Conservation (phyloP, 2,888 invertebrate species). For the Dione vanillae region DNA sequence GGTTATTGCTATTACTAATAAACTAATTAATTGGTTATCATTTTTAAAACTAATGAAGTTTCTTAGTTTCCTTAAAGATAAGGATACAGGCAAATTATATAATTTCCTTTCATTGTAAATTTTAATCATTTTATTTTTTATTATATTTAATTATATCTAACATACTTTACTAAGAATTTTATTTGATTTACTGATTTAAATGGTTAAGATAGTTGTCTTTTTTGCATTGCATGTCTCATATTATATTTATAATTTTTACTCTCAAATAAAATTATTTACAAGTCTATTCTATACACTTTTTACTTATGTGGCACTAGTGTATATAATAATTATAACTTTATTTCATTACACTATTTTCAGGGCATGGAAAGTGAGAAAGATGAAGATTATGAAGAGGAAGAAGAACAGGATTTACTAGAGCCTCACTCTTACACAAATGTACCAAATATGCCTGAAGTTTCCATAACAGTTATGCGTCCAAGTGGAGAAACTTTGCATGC, state of each 20-base stretch:
- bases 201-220: too few relatives aligned
- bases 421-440: slow-evolving; percentile 58
- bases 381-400: slow-evolving; percentile 64
- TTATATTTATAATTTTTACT: too few relatives aligned
- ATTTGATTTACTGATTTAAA: neutral
- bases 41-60: slow-evolving; percentile 3
- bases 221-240: too few relatives aligned
- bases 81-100: neutral
- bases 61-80: slow-evolving; percentile 6
- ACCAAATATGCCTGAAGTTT: slow-evolving; percentile 76
- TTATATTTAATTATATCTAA: neutral
- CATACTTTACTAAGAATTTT: too few relatives aligned
- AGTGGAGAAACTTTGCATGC: slow-evolving; percentile 75
- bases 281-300: too few relatives aligned
- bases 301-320: neutral
- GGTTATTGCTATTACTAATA: neutral
- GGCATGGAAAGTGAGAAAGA: slow-evolving; percentile 77
- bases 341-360: slow-evolving; percentile 56
- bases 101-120: neutral
- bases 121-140: neutral
- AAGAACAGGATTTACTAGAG: slow-evolving; percentile 61
- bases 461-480: slow-evolving; percentile 78
- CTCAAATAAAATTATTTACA: too few relatives aligned
- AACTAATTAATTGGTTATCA: neutral
- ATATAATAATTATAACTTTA: neutral